Evolutionary conservation across 2,113 vertebrate genomes (phyloP), one percentile per base, ranked within the genome.

Genomic region (Vulpes ferrilata): DNA sequence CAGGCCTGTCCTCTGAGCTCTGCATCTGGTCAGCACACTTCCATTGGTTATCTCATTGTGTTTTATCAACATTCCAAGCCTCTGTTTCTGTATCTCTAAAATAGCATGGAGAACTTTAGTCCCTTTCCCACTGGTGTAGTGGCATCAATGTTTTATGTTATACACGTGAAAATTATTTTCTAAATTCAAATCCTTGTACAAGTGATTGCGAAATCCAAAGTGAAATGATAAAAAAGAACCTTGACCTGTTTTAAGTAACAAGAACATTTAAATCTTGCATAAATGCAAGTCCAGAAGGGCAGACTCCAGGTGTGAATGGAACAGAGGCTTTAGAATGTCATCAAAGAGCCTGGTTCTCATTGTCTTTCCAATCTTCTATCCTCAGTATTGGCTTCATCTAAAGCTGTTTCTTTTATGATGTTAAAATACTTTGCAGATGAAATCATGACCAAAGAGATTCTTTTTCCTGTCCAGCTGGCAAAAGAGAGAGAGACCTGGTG

Each of bases 391-490:
- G 23, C 53, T 97, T 96, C 23, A 38, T 82, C 15, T 60, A 82
- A 90, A 32, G 3, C 11, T 86, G 43, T 94, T 92, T 62, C 35
- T 53, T 94, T 92, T 82, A 69, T 89, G 25, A 81, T 59, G 30
- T 76, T 88, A 80, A 93, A 86, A 69, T 73, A 92, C 78, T 96
- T 86, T 94, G 12, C 55, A n/a, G 19, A 86, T 94, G 35, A 88
- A 94, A 69, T 51, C 55, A 5, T 89, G 65, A n/a, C 73, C 67
- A 27, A 88, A 25, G 4, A 9, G 19, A 51, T 85, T 88, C 8
- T 35, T 55, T 65, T 91, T 84, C 19, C 15, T 60, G 11, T 80
- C 64, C 25, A 82, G 9, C 65, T 59, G 11, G 8, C 16, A 30
- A 92, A 48, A 89, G 2, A 76, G 30, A 74, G 69, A 83, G 27